Percentiles rank a stretch among this genome's conserved stretches.
These are phyloP conservation scores for Tympanoctomys barrerae DNA, from an alignment of 2,797 vertebrate genomes.

Conservation along the genomic window DNA sequence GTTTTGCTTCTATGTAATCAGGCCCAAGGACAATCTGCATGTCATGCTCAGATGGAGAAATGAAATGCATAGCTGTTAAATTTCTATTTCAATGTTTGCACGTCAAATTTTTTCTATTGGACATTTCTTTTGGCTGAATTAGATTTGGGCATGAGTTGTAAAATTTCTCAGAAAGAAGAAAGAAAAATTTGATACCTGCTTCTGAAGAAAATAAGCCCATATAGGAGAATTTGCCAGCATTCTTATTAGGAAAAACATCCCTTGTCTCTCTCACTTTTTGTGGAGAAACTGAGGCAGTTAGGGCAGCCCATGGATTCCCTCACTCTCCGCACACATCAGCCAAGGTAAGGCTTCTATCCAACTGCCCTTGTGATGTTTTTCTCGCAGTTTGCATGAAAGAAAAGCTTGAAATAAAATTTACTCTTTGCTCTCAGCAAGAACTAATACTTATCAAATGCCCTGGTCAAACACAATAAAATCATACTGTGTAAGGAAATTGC, in stretches of 20 bases:
- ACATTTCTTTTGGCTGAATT: conserved; percentile 52
- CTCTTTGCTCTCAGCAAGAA: conserved; percentile 86
- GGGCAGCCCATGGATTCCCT: neutral
- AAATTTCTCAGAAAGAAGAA: neutral
- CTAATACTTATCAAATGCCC: conserved; percentile 86
- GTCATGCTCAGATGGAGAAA: conserved; percentile 26
- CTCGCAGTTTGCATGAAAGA: conserved; percentile 72
- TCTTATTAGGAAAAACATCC: neutral
- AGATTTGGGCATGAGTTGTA: neutral
- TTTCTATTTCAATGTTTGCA: neutral
- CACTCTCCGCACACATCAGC: rapidly evolving
- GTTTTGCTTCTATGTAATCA: neutral
- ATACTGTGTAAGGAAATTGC: conserved; percentile 86
- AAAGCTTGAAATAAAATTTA: conserved; percentile 84
- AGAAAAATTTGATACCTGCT: neutral
- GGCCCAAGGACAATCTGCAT: neutral
- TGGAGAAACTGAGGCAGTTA: neutral
- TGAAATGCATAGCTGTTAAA: conserved; percentile 38
- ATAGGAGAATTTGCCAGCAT: neutral
- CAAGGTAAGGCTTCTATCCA: neutral
- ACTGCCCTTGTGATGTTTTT: conserved; percentile 58
- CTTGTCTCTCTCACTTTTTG: neutral
- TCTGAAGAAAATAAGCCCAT: neutral
- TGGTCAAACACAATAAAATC: conserved; percentile 87
- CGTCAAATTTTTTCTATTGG: neutral